Base-by-base conservation (phyloP, 2,888 invertebrate genomes). In the Lasiommata megera region DNA sequence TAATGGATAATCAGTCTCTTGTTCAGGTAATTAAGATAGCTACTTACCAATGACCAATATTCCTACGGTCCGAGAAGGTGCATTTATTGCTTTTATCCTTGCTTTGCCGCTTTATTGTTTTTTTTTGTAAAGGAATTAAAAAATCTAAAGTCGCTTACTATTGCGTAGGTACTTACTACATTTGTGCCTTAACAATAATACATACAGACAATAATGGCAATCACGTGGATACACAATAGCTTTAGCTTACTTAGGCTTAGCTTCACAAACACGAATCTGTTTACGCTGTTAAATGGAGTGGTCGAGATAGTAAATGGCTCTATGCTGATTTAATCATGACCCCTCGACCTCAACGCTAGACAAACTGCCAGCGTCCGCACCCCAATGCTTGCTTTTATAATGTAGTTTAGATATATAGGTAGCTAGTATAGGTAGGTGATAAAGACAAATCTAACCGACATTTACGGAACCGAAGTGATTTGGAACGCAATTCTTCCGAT, bases 381-480 rank as follows among this genome's bases (percentile, higher is more conserved):
- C 23, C 5, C 23, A 23, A 5, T 18, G 40, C 18, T 40, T 37
- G 37, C 37, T 41, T 34, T 14, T 43, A 47, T 14, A 16, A n/a
- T 37, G n/a, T 23, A 23, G 5, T 23, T n/a, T n/a, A 36, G n/a
- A 36, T n/a, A n/a, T n/a, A n/a, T n/a, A n/a, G n/a, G n/a, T n/a
- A n/a, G n/a, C n/a, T n/a, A n/a, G n/a, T n/a, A n/a, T n/a, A 1
- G 5, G 14, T 38, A 7, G 14, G 14, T 8, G 1, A n/a, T 12
- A 14, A 12, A 14, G 14, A 38, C 2, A 28, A 29, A 44, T 6
- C 50, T 61, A 62, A 80, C 91, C 89, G 88, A 82, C 91, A 91
- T 64, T 84, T 84, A 34, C 91, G 74, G 29, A 79, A 66, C 37
- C 70, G 63, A 44, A 84, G 62, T 36, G 85, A 67, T 44, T 77